phyloP scores from a whole-genome alignment of 2,888 invertebrate species.

The Caenorhabditis sp. region DNA sequence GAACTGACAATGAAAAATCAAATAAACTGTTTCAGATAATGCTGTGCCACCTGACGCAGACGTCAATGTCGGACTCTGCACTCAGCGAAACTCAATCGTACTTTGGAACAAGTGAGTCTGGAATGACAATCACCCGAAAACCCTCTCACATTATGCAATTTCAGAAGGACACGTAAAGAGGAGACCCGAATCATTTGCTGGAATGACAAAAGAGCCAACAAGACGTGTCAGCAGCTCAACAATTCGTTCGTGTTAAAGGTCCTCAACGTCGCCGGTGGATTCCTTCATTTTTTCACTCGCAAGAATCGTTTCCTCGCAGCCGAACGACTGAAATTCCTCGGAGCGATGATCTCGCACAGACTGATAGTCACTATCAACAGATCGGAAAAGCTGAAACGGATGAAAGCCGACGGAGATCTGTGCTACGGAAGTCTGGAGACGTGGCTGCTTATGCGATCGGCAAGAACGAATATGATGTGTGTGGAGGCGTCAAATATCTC shows the following conservation, averaged over 20 bases:
- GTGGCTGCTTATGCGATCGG: slow-evolving; percentile 89
- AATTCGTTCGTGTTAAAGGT: slow-evolving; percentile 49
- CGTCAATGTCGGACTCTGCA: slow-evolving; percentile 85
- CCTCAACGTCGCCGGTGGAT: slow-evolving; percentile 36
- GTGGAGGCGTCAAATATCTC: slow-evolving; percentile 93
- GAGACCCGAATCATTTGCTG: slow-evolving; percentile 82
- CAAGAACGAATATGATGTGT: slow-evolving; percentile 81
- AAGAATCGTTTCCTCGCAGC: slow-evolving; percentile 89
- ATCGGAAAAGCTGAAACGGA: slow-evolving; percentile 82
- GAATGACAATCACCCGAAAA: slow-evolving; percentile 1
- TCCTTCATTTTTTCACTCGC: slow-evolving; percentile 87
- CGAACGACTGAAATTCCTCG: slow-evolving; percentile 84
- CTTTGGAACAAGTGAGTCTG: slow-evolving; percentile 85
- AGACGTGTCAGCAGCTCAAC: slow-evolving; percentile 70
- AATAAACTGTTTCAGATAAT: slow-evolving; percentile 33
- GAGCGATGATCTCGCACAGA: slow-evolving; percentile 73
- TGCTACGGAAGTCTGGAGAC: slow-evolving; percentile 87
- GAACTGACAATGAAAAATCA: background rate
- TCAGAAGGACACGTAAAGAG: slow-evolving; percentile 44
- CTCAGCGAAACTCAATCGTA: slow-evolving; percentile 88
- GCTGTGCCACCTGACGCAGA: slow-evolving; percentile 22
- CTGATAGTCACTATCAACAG: slow-evolving; percentile 70
- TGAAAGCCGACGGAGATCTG: slow-evolving; percentile 85
- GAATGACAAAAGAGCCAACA: slow-evolving; percentile 86
- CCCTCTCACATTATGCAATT: background rate